A percentile compares a stretch with the other conserved stretches of the same genome.
phyloP scores from a whole-genome alignment of 2,888 invertebrate species.

The Aspidiotus destructor region DNA sequence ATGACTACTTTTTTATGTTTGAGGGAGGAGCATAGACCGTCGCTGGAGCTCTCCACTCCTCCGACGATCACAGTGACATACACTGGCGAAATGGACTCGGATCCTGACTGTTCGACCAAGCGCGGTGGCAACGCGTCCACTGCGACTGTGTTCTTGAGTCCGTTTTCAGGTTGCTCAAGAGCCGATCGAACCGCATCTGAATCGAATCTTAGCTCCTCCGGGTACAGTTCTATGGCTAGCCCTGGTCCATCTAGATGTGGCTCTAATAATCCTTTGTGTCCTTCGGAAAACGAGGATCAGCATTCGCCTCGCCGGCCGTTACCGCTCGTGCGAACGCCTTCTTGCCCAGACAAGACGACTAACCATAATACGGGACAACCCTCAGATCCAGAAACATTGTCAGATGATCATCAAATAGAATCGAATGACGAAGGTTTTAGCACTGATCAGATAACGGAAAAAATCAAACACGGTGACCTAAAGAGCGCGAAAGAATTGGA shows the following conservation, averaged over 20 bases:
- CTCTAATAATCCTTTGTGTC: slow-evolving; percentile 67
- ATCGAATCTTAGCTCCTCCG: slow-evolving; percentile 72
- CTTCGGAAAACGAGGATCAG: slow-evolving; percentile 60
- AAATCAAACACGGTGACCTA: slow-evolving; percentile 61
- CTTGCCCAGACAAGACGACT: slow-evolving; percentile 39
- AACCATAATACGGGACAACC: slow-evolving; percentile 43
- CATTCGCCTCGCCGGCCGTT: slow-evolving; percentile 47
- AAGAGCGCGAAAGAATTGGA: slow-evolving; percentile 57
- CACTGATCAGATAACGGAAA: slow-evolving; percentile 59
- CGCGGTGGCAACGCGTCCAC: slow-evolving; percentile 40
- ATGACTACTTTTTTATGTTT: background rate
- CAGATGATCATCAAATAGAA: slow-evolving; percentile 60
- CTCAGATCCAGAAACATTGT: slow-evolving; percentile 64
- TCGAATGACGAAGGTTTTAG: slow-evolving; percentile 64
- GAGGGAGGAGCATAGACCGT: slow-evolving; percentile 45
- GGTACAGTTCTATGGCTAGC: slow-evolving; percentile 76
- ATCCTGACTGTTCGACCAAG: slow-evolving; percentile 50
- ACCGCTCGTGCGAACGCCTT: slow-evolving; percentile 53
- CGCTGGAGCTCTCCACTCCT: slow-evolving; percentile 44
- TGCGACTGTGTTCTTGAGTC: slow-evolving; percentile 65
- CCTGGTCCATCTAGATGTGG: slow-evolving; percentile 73
- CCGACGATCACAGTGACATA: slow-evolving; percentile 66
- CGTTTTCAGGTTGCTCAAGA: slow-evolving; percentile 62
- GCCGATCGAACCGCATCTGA: slow-evolving; percentile 69
- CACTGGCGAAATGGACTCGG: slow-evolving; percentile 64